phyloP scores from a whole-genome alignment of 2,113 vertebrate genomes.

The Oncorhynchus masou region DNA sequence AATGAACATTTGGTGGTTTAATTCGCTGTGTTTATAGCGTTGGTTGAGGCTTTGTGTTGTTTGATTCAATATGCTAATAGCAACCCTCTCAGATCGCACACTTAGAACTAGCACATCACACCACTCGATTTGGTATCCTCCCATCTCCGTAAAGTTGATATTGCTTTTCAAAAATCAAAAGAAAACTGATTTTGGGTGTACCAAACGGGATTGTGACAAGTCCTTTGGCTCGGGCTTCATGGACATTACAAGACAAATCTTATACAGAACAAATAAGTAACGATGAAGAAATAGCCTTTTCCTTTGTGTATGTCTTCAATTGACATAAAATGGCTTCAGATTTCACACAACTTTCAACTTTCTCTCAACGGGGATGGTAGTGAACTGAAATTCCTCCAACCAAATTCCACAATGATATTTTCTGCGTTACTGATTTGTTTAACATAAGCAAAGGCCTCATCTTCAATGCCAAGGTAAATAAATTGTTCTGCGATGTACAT shows the following conservation, averaged over 20 bases:
- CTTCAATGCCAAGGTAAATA: constrained; percentile 3
- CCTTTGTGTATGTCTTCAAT: not conserved
- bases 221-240: constrained; percentile 12
- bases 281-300: not conserved
- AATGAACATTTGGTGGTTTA: constrained; percentile 68
- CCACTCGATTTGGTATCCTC: constrained; percentile 7
- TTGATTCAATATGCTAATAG: constrained; percentile 71
- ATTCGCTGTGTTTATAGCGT: constrained; percentile 65
- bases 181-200: constrained; percentile 21
- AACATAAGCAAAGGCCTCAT: not conserved
- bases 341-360: not conserved
- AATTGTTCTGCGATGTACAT: constrained; percentile 9
- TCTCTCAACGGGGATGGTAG: not conserved
- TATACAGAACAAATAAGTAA: constrained; percentile 1
- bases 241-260: constrained; percentile 21
- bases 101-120: constrained; percentile 44
- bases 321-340: not conserved
- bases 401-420: not conserved
- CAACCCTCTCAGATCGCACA: constrained; percentile 53
- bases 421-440: not conserved
- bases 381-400: not conserved
- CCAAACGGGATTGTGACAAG: not conserved
- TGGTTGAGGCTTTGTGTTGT: constrained; percentile 64
- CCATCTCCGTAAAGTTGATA: constrained; percentile 40
- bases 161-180: constrained; percentile 43